Percentiles rank a stretch among this genome's conserved stretches.
Conservation (phyloP, 2,113 vertebrate genomes). For the Brachyhypopomus occidentalis region DNA sequence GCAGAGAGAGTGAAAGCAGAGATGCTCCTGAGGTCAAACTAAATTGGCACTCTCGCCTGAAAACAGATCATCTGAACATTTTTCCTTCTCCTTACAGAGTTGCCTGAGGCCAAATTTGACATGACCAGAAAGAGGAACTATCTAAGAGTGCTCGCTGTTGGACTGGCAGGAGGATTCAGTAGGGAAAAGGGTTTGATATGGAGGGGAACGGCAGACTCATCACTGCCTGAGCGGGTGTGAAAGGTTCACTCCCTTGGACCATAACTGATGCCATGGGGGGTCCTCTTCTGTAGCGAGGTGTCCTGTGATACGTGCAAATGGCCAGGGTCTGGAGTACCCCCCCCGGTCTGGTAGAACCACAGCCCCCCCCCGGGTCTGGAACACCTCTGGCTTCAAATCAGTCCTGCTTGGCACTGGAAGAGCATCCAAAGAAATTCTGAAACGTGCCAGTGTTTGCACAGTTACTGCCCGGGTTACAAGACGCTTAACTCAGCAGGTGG, state of each 20-base stretch:
- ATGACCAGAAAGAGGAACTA: conserved; percentile 31
- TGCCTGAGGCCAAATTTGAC: conserved; percentile 52
- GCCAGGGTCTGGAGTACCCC: neutral
- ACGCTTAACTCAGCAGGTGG: conserved; percentile 52
- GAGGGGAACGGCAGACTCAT: conserved; percentile 53
- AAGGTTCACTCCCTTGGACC: conserved; percentile 53
- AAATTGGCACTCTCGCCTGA: conserved; percentile 48
- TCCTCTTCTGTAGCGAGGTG: conserved; percentile 38
- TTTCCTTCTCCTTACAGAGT: conserved; percentile 52
- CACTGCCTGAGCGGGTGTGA: conserved; percentile 61
- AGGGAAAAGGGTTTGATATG: conserved; percentile 50
- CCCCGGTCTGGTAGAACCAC: no score
- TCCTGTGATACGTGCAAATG: no score
- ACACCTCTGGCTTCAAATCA: conserved; percentile 59
- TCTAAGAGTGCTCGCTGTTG: conserved; percentile 30
- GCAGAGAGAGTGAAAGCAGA: neutral
- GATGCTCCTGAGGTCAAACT: conserved; percentile 54
- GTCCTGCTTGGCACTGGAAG: conserved; percentile 25
- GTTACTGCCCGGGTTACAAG: conserved; percentile 56
- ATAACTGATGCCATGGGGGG: conserved; percentile 48
- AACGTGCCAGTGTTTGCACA: conserved; percentile 58
- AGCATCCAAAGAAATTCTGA: conserved; percentile 46
- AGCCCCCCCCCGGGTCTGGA: conserved; percentile 42
- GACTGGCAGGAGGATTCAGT: conserved; percentile 49
- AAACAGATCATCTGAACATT: conserved; percentile 54